phyloP scores from a whole-genome alignment of 1,140 invertebrate species.

The Sycophila sp. region DNA sequence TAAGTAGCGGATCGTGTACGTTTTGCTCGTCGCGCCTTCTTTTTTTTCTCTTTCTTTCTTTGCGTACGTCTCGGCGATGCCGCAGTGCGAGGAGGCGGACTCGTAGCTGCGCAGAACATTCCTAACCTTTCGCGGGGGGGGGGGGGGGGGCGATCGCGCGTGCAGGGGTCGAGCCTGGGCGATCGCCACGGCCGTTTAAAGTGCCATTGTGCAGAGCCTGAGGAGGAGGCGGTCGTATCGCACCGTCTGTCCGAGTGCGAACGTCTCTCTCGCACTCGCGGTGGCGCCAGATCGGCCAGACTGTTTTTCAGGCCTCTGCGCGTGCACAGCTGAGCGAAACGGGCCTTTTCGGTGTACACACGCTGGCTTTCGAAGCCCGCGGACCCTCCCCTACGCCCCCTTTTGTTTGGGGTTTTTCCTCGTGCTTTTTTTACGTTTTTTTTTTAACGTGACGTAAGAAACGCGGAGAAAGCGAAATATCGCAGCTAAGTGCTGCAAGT shows the following conservation, averaged over 20 bases:
- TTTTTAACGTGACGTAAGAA: not conserved
- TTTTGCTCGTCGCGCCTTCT: slow-evolving; percentile 11
- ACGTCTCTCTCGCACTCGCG: not conserved
- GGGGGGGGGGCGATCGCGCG: no score
- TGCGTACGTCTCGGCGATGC: no score
- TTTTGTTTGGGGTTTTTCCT: not conserved
- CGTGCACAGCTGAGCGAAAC: slow-evolving; percentile 15
- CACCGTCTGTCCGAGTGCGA: no score
- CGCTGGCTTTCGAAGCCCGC: not conserved
- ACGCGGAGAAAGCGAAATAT: slow-evolving; percentile 1
- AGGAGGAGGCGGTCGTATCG: no score
- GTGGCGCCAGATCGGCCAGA: no score
- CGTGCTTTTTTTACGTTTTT: not conserved
- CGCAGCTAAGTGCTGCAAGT: not conserved
- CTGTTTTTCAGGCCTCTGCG: not conserved
- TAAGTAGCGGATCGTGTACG: not conserved
- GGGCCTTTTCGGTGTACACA: not conserved
- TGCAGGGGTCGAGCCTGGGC: no score
- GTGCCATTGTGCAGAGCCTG: no score
- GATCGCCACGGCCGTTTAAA: no score
- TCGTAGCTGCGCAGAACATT: no score
- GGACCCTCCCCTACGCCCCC: no score
- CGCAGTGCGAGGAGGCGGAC: no score
- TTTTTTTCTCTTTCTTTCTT: not conserved
- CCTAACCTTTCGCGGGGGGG: no score